Base-by-base conservation (phyloP, 2,888 invertebrate genomes). In the Chymomyza amoena region DNA sequence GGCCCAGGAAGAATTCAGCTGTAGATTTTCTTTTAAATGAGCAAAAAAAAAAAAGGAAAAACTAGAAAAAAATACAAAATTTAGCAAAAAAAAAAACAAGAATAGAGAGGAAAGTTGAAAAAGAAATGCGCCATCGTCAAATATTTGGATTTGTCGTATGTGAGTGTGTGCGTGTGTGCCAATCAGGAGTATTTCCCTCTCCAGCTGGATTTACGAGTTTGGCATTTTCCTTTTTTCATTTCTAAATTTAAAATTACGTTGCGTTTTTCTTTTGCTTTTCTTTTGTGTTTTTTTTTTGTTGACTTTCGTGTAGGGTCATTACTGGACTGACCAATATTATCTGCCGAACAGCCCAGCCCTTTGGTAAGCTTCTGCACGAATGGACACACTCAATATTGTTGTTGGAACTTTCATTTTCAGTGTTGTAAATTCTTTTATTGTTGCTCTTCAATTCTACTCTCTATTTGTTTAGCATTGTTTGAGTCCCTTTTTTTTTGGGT, bases 221-320 rank as follows among this genome's bases (percentile, higher is more conserved):
- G 61, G 77, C 80, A 79, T 72, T 75, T 61, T 66, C 61, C 28
- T 6, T 51, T 56, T 36, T 76, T 66, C 28, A 73, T 81, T 80
- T 75, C 72, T 72, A 81, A 86, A 84, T 87, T 84, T 84, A 88
- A 84, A 84, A 84, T 84, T 88, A 76, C 88, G 77, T 79, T 77
- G 76, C 69, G 69, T 74, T 81, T 72, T 70, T 74, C 72, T 72
- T 80, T 65, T 13, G 13, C 61, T n/a, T 13, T 3, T 28, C 20
- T 72, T 62, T 66, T 63, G 50, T 39, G 32, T 64, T 32, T 32
- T 57, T 61, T 60, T 51, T 67, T 61, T 62, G 66, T 71, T 79
- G 75, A 45, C 39, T 45, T 45, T 45, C 39, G 13, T 7, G 39
- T 45, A 45, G 39, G 39, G 39, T 45, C 39, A 45, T 45, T 45